Evolutionary conservation across 2,113 vertebrate species (phyloP), one percentile per base, ranked within the genome.

Genomic region (Ginglymostoma cirratum): DNA sequence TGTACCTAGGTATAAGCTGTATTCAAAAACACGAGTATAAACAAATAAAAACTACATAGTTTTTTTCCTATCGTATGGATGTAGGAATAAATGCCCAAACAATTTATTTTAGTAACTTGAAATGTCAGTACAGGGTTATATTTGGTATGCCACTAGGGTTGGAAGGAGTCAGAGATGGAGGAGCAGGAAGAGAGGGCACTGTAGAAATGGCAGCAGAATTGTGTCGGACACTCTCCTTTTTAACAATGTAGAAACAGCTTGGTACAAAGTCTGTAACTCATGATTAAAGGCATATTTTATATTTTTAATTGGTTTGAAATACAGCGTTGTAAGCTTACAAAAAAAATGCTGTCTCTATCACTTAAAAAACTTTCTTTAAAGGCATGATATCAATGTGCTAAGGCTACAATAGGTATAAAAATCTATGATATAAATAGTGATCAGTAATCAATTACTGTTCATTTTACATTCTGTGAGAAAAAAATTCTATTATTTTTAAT

Each of bases 241-340:
- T 30, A 93, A 83, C 27, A 90, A 72, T 76, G 69, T 95, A 76
- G 66, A 93, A 95, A 95, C 45, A 95, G 67, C 67, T 95, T 95
- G 69, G 42, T 76, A 95, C 69, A 72, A 95, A 72, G 69, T 69
- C 69, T 52, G 69, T 48, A 95, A 48, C 67, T 70, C 21, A 76
- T 95, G 94, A 72, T 76, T 48, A 95, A 76, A 95, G 94, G 94
- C 94, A 94, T n/a, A 92, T 55, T 65, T 92, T 92, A 92, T 92
- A 94, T 70, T 94, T 38, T 70, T 94, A 95, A 95, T 95, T 34
- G 96, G 96, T 98, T 98, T 98, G 98, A 98, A 98, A 98, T 97
- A 72, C 69, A 52, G 45, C 97, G 97, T 97, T 97, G 97, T 98
- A 98, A 97, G 97, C 94, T 95, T 95, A 95, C 45, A 95, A 95